Conservation (phyloP, 2,888 invertebrate species). For the Iselma pallidipennis region DNA sequence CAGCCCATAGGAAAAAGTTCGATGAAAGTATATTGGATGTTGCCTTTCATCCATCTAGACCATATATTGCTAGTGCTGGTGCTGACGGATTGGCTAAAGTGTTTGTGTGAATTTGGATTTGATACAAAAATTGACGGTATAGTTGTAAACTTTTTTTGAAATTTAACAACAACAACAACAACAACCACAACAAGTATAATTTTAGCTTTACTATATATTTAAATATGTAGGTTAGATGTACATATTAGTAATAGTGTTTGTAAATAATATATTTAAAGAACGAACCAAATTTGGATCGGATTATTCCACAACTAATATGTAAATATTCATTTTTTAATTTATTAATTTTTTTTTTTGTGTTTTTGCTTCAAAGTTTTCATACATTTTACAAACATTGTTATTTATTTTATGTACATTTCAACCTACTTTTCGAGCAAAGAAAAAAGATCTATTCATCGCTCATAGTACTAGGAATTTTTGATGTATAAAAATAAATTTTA, state of each 20-base stretch:
- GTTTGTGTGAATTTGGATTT: constrained; percentile 70
- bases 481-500: constrained; percentile 17
- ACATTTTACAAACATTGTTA: no score
- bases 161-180: background rate
- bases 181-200: background rate
- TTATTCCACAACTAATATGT: no score
- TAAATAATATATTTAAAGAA: no score
- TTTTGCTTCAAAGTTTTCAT: background rate
- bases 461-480: constrained; percentile 22
- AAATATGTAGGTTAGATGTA: constrained; percentile 40
- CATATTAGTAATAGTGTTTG: constrained; percentile 39
- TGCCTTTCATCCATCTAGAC: constrained; percentile 98
- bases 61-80: constrained; percentile 98
- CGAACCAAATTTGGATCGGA: no score
- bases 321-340: constrained; percentile 9
- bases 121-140: no score
- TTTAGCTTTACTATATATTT: constrained; percentile 14
- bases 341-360: background rate
- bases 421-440: constrained; percentile 26
- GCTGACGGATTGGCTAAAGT: constrained; percentile 99
- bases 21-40: constrained; percentile 99
- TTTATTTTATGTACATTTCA: constrained; percentile 24
- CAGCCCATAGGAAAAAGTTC: constrained; percentile 99
- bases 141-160: constrained; percentile 9
- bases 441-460: constrained; percentile 7